A percentile compares a stretch with the other conserved stretches of the same genome.
These are phyloP conservation scores for Tympanuchus pallidicinctus DNA, from an alignment of 2,113 vertebrate genomes.

Conservation along the genomic window DNA sequence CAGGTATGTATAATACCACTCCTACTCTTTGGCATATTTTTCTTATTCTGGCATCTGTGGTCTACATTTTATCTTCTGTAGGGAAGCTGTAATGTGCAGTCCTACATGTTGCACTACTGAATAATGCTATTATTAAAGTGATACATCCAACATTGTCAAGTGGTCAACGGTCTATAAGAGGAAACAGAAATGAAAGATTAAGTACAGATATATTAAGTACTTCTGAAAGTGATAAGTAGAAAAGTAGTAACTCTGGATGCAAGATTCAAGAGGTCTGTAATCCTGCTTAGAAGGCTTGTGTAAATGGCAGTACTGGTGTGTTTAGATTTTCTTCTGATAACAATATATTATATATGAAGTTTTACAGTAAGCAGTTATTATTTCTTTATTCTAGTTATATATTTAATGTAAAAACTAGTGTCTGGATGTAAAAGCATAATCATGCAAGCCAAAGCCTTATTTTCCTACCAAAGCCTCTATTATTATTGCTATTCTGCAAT, in stretches of 20 bases:
- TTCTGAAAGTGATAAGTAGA: background rate
- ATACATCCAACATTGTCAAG: background rate
- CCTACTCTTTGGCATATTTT: background rate
- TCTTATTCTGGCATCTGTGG: background rate
- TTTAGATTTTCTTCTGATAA: background rate
- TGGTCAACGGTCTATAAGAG: background rate
- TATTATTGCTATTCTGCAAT: constrained; percentile 37
- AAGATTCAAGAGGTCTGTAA: background rate
- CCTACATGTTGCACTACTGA: background rate
- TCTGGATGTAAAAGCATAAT: background rate
- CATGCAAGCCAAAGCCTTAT: background rate
- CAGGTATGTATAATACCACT: background rate
- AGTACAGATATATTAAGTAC: background rate
- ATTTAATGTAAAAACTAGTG: background rate
- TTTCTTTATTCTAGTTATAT: background rate
- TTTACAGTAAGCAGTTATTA: background rate
- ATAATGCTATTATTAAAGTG: background rate
- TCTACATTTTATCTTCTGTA: background rate
- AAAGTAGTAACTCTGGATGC: background rate
- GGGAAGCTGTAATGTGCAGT: background rate
- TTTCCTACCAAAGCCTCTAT: background rate
- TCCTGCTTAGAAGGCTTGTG: background rate
- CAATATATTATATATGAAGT: background rate
- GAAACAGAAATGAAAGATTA: background rate
- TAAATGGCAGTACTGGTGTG: background rate